These are phyloP conservation scores for Lota lota DNA, from an alignment of 2,113 vertebrate species.

Conservation along the genomic window DNA sequence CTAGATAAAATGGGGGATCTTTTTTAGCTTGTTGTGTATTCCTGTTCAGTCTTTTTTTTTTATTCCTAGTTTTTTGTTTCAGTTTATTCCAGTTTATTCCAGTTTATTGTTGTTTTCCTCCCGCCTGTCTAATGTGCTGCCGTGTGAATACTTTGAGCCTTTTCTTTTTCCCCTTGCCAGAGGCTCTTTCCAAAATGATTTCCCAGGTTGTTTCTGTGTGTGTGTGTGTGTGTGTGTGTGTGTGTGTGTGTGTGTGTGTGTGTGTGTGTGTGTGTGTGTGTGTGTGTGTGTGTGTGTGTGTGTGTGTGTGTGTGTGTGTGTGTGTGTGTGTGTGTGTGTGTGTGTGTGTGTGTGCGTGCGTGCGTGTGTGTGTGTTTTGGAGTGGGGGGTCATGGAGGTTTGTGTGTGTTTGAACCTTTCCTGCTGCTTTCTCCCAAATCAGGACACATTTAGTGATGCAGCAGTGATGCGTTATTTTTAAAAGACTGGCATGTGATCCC, in stretches of 20 bases:
- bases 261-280: slow-evolving; percentile 1
- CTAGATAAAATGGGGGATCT: too few species aligned
- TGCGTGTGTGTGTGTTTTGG: too few species aligned
- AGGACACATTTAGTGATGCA: slow-evolving; percentile 32
- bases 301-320: slow-evolving; percentile 4
- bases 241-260: slow-evolving; percentile 4
- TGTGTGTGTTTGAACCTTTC: slow-evolving; percentile 50
- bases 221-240: slow-evolving; percentile 34
- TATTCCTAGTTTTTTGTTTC: too few species aligned
- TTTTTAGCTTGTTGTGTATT: too few species aligned
- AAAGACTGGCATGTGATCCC: slow-evolving; percentile 26
- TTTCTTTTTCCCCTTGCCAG: slow-evolving; percentile 44
- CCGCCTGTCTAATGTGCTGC: neutral
- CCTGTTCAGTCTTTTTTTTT: too few species aligned
- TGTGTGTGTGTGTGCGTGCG: too few species aligned
- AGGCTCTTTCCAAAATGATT: slow-evolving; percentile 44
- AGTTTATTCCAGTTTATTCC: neutral
- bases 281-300: slow-evolving; percentile 7
- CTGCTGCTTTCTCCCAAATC: slow-evolving; percentile 26
- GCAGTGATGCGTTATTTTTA: slow-evolving; percentile 30
- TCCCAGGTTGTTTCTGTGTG: slow-evolving; percentile 27
- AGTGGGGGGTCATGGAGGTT: neutral
- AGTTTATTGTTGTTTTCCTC: slow-evolving; percentile 16
- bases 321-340: neutral
- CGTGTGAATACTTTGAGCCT: slow-evolving; percentile 20